phyloP scores from a whole-genome alignment of 2,113 vertebrate genomes.

The Sardina pilchardus region DNA sequence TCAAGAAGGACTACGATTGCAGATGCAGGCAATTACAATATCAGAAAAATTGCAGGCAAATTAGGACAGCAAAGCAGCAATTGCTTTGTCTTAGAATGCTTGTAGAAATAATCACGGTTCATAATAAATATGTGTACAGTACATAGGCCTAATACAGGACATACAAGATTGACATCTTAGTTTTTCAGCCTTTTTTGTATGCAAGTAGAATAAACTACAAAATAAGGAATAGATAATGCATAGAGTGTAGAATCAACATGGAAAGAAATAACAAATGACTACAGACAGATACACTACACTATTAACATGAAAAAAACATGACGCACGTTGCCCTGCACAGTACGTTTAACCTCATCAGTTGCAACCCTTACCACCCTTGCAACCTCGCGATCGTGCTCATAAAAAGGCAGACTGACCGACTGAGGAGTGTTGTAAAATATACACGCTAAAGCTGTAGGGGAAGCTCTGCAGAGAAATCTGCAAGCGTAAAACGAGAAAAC shows the following conservation, averaged over 20 bases:
- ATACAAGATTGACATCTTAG: neutral
- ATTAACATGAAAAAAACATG: conserved; percentile 41
- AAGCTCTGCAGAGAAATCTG: no score
- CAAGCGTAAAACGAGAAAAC: no score
- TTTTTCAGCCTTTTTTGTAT: neutral
- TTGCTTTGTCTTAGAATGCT: neutral
- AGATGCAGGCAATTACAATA: no score
- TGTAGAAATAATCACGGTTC: neutral
- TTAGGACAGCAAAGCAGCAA: neutral
- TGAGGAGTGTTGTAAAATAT: no score
- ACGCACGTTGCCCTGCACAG: no score
- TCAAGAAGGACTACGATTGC: no score
- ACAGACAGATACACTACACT: conserved; percentile 51
- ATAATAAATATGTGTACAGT: neutral
- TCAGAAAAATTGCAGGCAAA: no score
- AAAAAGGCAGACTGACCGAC: no score
- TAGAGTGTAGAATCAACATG: conserved; percentile 38
- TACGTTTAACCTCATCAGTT: no score
- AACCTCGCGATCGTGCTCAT: no score
- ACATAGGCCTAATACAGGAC: neutral
- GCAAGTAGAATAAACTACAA: neutral
- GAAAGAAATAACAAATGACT: conserved; percentile 31
- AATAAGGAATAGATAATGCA: conserved; percentile 35
- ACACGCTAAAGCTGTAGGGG: no score
- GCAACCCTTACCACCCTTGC: no score